Evolutionary conservation across 2,113 vertebrate genomes (phyloP), one percentile per base, ranked within the genome.

Genomic region (Halcyon malimbica): DNA sequence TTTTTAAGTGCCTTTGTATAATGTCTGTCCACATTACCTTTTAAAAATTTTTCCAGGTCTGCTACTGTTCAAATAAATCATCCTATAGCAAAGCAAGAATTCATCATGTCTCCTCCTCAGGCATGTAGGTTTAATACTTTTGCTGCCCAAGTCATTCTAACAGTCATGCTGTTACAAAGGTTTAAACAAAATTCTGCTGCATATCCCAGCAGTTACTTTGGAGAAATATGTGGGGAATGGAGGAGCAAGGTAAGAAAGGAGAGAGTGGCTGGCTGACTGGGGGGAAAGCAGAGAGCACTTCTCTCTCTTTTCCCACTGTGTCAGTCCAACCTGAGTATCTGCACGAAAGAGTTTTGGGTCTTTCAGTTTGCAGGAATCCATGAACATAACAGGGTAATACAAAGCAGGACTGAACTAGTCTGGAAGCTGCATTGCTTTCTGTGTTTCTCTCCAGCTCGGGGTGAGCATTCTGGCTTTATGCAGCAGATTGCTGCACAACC

Each of bases 331-430:
- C 63, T 23, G 50, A 91, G 74, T 82, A 80, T 82, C 74, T 79
- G 50, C 84, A 81, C 1, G 15, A 87, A 80, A 63, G 13, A 82
- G 81, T 77, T 95, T 78, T 71, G 86, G 94, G 92, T 90, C 87
- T 78, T 78, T 87, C 21, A 7, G 69, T 95, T 96, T 86, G 82
- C 64, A 87, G 92, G 91, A 94, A 64, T 95, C 90, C 91, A 67
- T 16, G 77, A 97, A 90, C 59, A 68, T 67, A 74, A 25, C 28
- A 68, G 77, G 74, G 73, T 93, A 83, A 81, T 90, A 93, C 33
- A 67, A 35, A 83, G 74, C 91, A 97, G 97, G 95, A 93, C 92
- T 82, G 53, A 80, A 87, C 84, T 91, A 86, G 95, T 74, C 71
- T 7, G 25, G 86, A 53, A 95, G 70, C 75, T 89, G 84, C 79